Conservation (phyloP, 92 coral and sea anemone species). For the Chrysogorgia sp. region DNA sequence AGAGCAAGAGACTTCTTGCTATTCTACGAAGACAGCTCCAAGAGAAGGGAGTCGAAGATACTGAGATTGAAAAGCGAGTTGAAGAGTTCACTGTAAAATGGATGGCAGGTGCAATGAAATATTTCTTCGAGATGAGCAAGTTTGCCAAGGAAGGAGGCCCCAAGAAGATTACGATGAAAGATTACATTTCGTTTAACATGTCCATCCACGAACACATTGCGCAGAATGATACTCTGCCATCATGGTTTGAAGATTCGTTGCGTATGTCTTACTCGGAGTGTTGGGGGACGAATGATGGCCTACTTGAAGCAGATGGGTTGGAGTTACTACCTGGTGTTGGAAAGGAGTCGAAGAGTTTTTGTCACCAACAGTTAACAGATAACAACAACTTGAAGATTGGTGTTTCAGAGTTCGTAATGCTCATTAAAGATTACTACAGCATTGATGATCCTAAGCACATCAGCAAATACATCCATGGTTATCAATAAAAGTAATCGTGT, state of each 20-base stretch:
- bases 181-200: constrained; percentile 34
- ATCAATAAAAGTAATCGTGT: constrained; percentile 6
- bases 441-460: constrained; percentile 15
- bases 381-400: constrained; percentile 35
- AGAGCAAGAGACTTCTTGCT: background rate
- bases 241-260: constrained; percentile 39
- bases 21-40: constrained; percentile 6
- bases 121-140: constrained; percentile 17
- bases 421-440: constrained; percentile 34
- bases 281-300: constrained; percentile 3
- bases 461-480: constrained; percentile 45
- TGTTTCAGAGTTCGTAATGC: background rate
- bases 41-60: constrained; percentile 1
- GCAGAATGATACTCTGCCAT: constrained; percentile 24
- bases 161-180: background rate
- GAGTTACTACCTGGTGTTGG: constrained; percentile 38
- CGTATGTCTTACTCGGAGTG: constrained; percentile 33
- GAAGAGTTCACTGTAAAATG: constrained; percentile 26
- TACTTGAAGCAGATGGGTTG: constrained; percentile 25
- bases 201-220: constrained; percentile 24
- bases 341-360: background rate
- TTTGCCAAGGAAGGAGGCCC: constrained; percentile 24
- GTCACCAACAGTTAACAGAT: constrained; percentile 17
- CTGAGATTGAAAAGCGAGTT: constrained; percentile 17
- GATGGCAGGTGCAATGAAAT: constrained; percentile 36